A percentile compares a stretch with the other conserved stretches of the same genome.
Evolutionary conservation across 2,888 invertebrate species (phyloP).

Genomic region (Cantharis nigra): DNA sequence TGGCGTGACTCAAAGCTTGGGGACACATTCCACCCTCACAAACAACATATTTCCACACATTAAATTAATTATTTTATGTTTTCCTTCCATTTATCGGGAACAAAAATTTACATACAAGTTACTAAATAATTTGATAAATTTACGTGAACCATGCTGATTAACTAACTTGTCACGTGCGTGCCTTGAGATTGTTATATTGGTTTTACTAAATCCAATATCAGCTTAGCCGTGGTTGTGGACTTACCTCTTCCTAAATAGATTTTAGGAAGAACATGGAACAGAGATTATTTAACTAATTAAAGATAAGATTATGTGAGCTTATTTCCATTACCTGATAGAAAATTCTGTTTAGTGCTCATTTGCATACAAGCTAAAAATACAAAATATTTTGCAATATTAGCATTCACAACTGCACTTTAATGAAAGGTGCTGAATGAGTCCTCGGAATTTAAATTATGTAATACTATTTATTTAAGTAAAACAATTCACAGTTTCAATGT

Average conservation of each 20-base stretch:
- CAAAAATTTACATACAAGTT: not conserved
- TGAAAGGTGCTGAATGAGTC: not conserved
- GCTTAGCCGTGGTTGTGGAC: not conserved
- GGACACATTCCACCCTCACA: not conserved
- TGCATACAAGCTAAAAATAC: not conserved
- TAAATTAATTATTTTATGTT: not conserved
- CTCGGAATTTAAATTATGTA: slow-evolving; percentile 5
- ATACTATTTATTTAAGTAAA: slow-evolving; percentile 5
- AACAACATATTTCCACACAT: not conserved
- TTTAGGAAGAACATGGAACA: not conserved
- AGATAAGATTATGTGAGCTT: not conserved
- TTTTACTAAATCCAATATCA: not conserved
- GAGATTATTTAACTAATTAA: not conserved
- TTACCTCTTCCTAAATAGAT: not conserved
- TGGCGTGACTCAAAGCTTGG: not conserved
- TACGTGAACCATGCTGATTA: not conserved
- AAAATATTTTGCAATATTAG: not conserved
- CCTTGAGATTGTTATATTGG: not conserved
- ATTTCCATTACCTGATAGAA: not conserved
- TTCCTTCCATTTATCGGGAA: not conserved
- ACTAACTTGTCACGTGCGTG: not conserved
- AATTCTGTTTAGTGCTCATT: not conserved
- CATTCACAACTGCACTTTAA: not conserved
- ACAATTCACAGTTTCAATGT: slow-evolving; percentile 1
- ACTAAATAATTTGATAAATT: not conserved